Conservation (phyloP, 2,113 vertebrate species). For the Nesogale talazaci region DNA sequence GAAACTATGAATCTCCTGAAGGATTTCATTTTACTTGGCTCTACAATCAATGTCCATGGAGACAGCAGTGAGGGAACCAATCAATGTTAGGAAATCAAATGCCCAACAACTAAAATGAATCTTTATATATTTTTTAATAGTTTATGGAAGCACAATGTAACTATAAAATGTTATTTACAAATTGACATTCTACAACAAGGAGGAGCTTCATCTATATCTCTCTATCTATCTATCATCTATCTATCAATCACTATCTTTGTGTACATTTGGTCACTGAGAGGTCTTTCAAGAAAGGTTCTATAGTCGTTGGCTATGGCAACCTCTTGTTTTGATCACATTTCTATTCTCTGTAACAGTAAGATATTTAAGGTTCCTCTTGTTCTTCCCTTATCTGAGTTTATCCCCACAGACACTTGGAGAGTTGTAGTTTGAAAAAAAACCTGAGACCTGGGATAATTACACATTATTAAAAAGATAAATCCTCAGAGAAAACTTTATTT, state of each 20-base stretch:
- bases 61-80: too few relatives aligned
- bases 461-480: neutral
- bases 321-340: neutral
- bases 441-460: neutral
- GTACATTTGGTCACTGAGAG: neutral
- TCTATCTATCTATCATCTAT: neutral
- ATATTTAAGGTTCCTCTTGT: neutral
- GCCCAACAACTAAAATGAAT: too few relatives aligned
- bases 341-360: neutral
- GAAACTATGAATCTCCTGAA: too few relatives aligned
- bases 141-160: neutral
- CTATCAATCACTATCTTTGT: neutral
- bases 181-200: neutral
- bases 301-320: neutral
- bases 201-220: too few relatives aligned
- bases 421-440: conserved; percentile 15
- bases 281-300: fast-evolving
- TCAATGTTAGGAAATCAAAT: too few relatives aligned
- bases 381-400: neutral
- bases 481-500: conserved; percentile 8
- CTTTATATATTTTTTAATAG: neutral
- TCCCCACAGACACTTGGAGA: neutral
- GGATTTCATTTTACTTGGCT: too few relatives aligned
- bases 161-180: neutral
- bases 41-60: too few relatives aligned